Base-by-base conservation (phyloP, 2,888 invertebrate genomes). In the Scaptomyza caliginosa region DNA sequence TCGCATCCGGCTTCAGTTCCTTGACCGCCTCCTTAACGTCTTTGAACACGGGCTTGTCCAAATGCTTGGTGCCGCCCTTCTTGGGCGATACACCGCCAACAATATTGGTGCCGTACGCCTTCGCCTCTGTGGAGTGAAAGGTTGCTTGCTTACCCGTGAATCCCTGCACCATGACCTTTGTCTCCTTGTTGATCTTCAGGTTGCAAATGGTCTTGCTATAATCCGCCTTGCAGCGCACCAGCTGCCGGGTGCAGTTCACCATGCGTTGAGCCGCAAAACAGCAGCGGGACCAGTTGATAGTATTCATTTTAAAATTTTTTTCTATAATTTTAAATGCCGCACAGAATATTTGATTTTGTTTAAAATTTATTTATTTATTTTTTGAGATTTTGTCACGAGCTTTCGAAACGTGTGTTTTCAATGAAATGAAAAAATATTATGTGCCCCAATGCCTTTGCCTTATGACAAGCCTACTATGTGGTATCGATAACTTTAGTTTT, bases 81-180 rank as follows among this genome's bases (percentile, higher is more conserved):
- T 95, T 95, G 2, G 95, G 95, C 45, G 93, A 94, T 0, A 94
- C 93, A 32, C 95, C 97, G 39, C 97, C 98, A 32, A 97, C 96
- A 75, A 98, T 48, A 84, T 97, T 96, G 0, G 99, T 98, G 65
- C 99, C 99, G 95, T 99, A 99, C 78, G 98, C 98, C 43, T 99
- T 92, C 4, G 99, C 97, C 91, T 99, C 98, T 89, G 97, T 95
- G 89, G 97, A 95, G 90, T 97, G 97, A 91, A 97, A 97, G 32
- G 97, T 97, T 38, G 95, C 98, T 92, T 98, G 98, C 91, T 98
- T 99, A 66, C 99, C 99, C 63, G 99, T 99, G 90, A 99, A 99
- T 4, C 99, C 99, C 92, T 99, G 99, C 82, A 97, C 96, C 74
- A 99, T 97, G 5, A 99, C 96, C 93, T 96, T 98, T 0, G 98